Evolutionary conservation across 2,888 invertebrate genomes (phyloP).

Genomic region (Embidobia sp.): DNA sequence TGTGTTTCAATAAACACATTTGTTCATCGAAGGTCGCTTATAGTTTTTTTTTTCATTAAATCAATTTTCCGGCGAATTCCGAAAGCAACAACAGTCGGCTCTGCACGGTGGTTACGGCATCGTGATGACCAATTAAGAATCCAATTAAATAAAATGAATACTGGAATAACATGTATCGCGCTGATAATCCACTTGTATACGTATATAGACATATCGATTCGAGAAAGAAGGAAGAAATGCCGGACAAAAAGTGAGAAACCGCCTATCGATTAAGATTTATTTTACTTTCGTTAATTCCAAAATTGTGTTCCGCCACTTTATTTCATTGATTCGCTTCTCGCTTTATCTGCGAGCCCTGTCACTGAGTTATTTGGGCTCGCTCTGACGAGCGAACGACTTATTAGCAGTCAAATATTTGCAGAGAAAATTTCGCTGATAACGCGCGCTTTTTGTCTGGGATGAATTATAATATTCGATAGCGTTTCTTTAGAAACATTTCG

Average conservation of each 20-base stretch:
- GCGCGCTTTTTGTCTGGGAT: slow-evolving; percentile 4
- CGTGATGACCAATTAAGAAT: slow-evolving; percentile 62
- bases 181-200: slow-evolving; percentile 41
- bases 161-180: slow-evolving; percentile 42
- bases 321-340: slow-evolving; percentile 4
- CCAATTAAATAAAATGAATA: slow-evolving; percentile 65
- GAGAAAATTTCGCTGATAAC: slow-evolving; percentile 38
- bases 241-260: slow-evolving; percentile 46
- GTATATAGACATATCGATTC: slow-evolving; percentile 55
- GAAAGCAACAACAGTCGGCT: slow-evolving; percentile 29
- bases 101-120: slow-evolving; percentile 47
- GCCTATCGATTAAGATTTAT: slow-evolving; percentile 58
- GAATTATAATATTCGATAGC: slow-evolving; percentile 38
- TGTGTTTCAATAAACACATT: slow-evolving; percentile 36
- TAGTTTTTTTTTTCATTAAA: slow-evolving; percentile 47
- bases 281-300: slow-evolving; percentile 49
- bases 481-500: slow-evolving; percentile 24
- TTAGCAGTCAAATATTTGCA: slow-evolving; percentile 31
- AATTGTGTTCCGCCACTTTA: slow-evolving; percentile 41
- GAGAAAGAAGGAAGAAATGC: slow-evolving; percentile 53
- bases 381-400: slow-evolving; percentile 13
- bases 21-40: slow-evolving; percentile 40
- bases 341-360: slow-evolving; percentile 22
- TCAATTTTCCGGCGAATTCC: slow-evolving; percentile 47
- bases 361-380: slow-evolving; percentile 16